Percentiles rank a stretch among this genome's conserved stretches.
These are phyloP conservation scores for Grallaria varia DNA, from an alignment of 2,113 vertebrate species.

Conservation along the genomic window DNA sequence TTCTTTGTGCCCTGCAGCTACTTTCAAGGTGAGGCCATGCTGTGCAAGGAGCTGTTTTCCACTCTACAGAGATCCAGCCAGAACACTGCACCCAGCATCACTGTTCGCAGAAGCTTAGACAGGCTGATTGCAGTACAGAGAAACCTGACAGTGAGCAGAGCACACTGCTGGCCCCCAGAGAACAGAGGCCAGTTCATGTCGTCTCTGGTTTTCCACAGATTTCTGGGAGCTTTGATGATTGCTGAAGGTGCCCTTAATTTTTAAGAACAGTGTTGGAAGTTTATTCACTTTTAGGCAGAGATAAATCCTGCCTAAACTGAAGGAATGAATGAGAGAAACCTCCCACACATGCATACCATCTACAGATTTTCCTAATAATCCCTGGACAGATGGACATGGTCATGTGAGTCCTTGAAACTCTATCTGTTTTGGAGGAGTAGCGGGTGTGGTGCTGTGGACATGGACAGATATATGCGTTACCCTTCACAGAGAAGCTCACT, in stretches of 20 bases:
- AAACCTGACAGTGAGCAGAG: not conserved
- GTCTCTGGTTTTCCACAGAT: not conserved
- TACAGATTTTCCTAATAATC: not conserved
- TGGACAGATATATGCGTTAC: not conserved
- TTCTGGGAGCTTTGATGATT: not conserved
- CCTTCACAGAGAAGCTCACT: constrained; percentile 13
- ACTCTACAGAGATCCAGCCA: not conserved
- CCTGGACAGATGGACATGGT: not conserved
- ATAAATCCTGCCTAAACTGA: not conserved
- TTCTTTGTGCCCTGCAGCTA: not conserved
- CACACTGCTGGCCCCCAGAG: not conserved
- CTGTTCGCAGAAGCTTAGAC: not conserved
- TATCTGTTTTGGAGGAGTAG: not conserved
- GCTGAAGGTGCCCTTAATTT: not conserved
- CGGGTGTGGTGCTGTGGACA: not conserved
- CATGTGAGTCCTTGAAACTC: constrained; percentile 11
- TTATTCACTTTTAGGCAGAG: not conserved
- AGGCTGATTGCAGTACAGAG: not conserved
- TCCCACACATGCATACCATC: rapidly evolving
- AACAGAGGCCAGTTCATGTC: not conserved
- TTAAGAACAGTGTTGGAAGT: not conserved
- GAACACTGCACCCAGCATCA: not conserved
- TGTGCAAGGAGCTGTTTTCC: not conserved
- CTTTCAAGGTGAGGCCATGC: not conserved
- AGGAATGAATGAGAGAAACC: not conserved